phyloP scores from a whole-genome alignment of 2,113 vertebrate genomes.

The Perognathus longimembris region DNA sequence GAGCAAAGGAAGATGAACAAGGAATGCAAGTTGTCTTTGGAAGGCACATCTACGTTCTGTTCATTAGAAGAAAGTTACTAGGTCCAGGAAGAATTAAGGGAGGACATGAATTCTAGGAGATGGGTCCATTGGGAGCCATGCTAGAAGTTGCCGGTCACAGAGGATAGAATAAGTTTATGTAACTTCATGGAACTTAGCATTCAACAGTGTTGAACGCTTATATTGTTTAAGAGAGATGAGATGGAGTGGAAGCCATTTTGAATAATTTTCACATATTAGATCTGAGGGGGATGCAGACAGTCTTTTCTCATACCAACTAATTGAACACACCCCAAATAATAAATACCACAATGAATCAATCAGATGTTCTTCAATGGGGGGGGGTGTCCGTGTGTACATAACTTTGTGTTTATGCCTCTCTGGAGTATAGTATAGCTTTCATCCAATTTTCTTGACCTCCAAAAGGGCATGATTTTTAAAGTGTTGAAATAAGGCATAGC shows the following conservation, averaged over 20 bases:
- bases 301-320: too few species aligned
- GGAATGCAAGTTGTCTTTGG: not conserved
- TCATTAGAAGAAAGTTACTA: not conserved
- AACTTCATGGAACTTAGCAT: not conserved
- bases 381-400: not conserved
- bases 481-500: not conserved
- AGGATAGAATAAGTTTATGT: not conserved
- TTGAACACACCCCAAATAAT: not conserved
- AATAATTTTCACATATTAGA: not conserved
- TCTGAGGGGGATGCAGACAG: not conserved
- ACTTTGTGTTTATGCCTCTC: slow-evolving; percentile 16
- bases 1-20: not conserved
- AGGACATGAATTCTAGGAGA: not conserved
- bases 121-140: not conserved
- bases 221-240: slow-evolving; percentile 9
- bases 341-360: not conserved
- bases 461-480: not conserved
- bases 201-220: not conserved
- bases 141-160: not conserved
- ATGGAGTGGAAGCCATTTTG: not conserved
- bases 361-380: not conserved
- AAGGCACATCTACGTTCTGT: not conserved
- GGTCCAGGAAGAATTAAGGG: not conserved
- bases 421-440: not conserved
- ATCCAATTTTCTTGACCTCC: not conserved